Percentiles rank a stretch among this genome's conserved stretches.
Conservation (phyloP, 2,113 vertebrate species). For the Speoplatyrhinus poulsoni region DNA sequence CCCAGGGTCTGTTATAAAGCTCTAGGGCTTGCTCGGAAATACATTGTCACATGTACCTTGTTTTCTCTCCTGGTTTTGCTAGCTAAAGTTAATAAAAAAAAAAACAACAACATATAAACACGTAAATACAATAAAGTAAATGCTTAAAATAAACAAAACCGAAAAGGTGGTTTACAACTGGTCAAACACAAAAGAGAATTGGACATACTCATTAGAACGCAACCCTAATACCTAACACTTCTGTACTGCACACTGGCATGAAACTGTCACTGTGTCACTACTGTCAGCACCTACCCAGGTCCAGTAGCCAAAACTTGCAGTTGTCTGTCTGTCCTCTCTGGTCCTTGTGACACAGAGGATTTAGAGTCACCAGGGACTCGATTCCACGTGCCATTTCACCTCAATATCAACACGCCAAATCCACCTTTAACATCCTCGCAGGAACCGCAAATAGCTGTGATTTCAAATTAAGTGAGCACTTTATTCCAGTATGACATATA, state of each 20-base stretch:
- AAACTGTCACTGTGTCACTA: background rate
- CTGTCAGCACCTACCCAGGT: conserved; percentile 86
- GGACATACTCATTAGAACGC: background rate
- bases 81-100: background rate
- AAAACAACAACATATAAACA: background rate
- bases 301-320: conserved; percentile 97
- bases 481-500: conserved; percentile 21
- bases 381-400: conserved; percentile 84
- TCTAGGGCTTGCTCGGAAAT: too few species aligned
- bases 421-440: conserved; percentile 32
- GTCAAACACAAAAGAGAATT: background rate
- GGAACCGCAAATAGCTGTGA: background rate
- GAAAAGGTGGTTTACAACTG: too few species aligned
- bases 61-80: too few species aligned
- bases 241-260: background rate
- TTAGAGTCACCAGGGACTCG: conserved; percentile 78
- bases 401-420: conserved; percentile 16
- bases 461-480: background rate
- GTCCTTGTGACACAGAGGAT: conserved; percentile 79
- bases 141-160: too few species aligned
- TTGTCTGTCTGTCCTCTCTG: conserved; percentile 78
- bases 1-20: too few species aligned
- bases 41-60: too few species aligned
- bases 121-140: background rate
- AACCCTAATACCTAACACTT: background rate